These are phyloP conservation scores for Schizopygopsis pylzovi DNA, from an alignment of 2,797 vertebrate genomes.

Conservation along the genomic window DNA sequence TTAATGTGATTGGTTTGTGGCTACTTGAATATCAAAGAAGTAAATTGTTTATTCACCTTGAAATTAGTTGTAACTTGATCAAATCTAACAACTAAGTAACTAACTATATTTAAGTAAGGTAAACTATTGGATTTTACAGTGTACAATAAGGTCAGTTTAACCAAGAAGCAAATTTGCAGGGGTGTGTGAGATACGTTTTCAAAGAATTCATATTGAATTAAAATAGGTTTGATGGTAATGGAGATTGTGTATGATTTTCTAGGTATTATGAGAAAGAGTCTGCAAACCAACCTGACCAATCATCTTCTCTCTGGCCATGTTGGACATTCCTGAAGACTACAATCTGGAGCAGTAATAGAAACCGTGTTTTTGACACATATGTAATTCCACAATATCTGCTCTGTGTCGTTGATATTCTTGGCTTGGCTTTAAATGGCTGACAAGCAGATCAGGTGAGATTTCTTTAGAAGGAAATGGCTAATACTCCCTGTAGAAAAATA, in stretches of 20 bases:
- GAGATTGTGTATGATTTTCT: not conserved
- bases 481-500: not conserved
- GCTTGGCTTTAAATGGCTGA: conserved; percentile 46
- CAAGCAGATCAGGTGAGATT: conserved; percentile 50
- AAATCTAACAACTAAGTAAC: not conserved
- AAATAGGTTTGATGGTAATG: not conserved
- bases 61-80: not conserved
- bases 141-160: not conserved
- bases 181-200: not conserved
- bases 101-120: not conserved
- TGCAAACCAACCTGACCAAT: not conserved
- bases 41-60: no score
- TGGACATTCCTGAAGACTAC: not conserved
- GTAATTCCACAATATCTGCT: no score
- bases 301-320: not conserved
- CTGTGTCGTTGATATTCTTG: not conserved
- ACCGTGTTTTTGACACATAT: not conserved
- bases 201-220: not conserved
- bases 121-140: not conserved
- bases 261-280: not conserved
- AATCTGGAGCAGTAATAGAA: not conserved
- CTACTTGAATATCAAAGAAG: no score
- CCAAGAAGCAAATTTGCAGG: not conserved
- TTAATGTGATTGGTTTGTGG: not conserved
- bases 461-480: not conserved